phyloP scores from a whole-genome alignment of 2,888 invertebrate species.

The Archaeoteleia sp. region DNA sequence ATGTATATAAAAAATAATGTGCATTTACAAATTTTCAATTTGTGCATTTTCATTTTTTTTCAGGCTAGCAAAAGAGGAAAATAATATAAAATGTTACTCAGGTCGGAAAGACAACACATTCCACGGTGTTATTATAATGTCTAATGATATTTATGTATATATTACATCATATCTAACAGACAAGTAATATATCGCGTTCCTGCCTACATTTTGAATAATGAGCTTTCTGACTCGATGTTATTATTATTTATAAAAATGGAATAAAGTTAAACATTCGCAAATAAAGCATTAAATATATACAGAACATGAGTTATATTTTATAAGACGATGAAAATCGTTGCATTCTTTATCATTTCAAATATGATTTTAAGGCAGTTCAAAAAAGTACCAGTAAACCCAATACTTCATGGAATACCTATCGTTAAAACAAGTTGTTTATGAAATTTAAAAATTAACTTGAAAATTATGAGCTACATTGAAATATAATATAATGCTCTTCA shows the following conservation, averaged over 20 bases:
- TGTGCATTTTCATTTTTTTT: constrained; percentile 49
- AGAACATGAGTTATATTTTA: not conserved
- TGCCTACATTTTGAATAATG: constrained; percentile 56
- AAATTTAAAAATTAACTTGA: too few species aligned
- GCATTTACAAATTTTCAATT: not conserved
- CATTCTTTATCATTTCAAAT: too few species aligned
- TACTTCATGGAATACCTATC: too few species aligned
- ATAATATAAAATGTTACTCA: constrained; percentile 58
- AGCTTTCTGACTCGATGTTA: constrained; percentile 61
- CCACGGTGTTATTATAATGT: constrained; percentile 62
- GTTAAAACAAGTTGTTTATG: too few species aligned
- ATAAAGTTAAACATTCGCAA: constrained; percentile 41
- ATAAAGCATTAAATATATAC: not conserved
- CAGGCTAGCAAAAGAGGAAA: constrained; percentile 71
- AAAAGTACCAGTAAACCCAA: too few species aligned
- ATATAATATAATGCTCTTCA: too few species aligned
- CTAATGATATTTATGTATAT: constrained; percentile 66
- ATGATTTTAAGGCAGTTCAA: too few species aligned
- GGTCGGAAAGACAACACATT: constrained; percentile 63
- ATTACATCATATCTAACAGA: constrained; percentile 51
- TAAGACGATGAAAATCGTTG: too few species aligned
- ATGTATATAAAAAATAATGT: constrained; percentile 3
- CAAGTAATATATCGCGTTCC: constrained; percentile 53
- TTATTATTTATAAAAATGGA: constrained; percentile 55
- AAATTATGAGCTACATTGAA: too few species aligned